Base-by-base conservation (phyloP, 2,113 vertebrate genomes). In the Megalops atlanticus region DNA sequence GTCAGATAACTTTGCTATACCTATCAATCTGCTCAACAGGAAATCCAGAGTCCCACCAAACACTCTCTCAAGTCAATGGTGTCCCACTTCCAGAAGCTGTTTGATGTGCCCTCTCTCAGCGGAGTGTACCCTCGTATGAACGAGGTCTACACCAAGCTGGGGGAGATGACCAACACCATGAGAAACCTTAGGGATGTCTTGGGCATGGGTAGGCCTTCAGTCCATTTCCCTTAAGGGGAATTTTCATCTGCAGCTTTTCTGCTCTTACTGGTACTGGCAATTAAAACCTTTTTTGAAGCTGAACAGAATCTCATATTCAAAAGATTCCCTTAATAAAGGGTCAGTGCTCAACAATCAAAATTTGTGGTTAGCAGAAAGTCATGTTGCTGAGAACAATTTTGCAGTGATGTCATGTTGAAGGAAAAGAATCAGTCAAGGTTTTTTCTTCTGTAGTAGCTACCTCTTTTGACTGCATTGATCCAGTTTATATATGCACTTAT, bases 101-200 rank as follows among this genome's bases (percentile, higher is more conserved):
- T 98, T 88, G 96, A 97, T 3, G 95, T 96, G 10, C 88, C 80
- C 70, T 95, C 95, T 64, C 84, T 97, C 79, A 92, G 78, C 5
- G 97, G 96, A 0, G 82, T 98, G 77, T 97, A 94, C 86, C 96
- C 96, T 0, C 92, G 96, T 21, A 98, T 98, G 97, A 97, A 95
- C 14, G 95, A 97, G 84, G 92, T 98, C 74, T 98, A 98, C 88
- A 92, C 85, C 33, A 92, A 92, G 27, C 95, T 98, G 81, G 96
- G 91, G n/a, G 97, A 97, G 85, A 93, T 94, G 94, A 96, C 79
- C 89, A 98, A 96, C 0, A 88, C 92, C 64, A 95, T 97, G 93
- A 96, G 91, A 83, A 96, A 94, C 88, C 93, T 98, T 27, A 88
- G 92, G 0, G 94, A 95, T 33, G 77, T 96, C 33, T 92, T 98